phyloP scores from a whole-genome alignment of 2,797 vertebrate genomes.

The Bradypus variegatus region DNA sequence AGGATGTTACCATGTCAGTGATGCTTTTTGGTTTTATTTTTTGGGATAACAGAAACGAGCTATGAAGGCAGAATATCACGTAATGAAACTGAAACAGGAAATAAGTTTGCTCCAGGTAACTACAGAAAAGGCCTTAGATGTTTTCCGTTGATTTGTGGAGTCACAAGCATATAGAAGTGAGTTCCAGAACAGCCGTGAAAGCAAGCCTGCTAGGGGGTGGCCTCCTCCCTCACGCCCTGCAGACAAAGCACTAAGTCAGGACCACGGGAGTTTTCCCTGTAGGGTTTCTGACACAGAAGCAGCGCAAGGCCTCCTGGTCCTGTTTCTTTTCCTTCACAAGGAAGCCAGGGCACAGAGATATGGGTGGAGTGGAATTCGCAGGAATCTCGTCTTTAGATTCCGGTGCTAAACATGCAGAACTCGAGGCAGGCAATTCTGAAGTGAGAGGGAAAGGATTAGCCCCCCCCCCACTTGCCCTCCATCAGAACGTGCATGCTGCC shows the following conservation, averaged over 20 bases:
- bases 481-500: too few relatives aligned
- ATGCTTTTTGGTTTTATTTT: neutral
- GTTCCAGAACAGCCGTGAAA: neutral
- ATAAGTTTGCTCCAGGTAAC: constrained; percentile 67
- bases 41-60: constrained; percentile 81
- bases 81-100: constrained; percentile 81
- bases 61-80: constrained; percentile 81
- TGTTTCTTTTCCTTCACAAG: too few relatives aligned
- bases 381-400: accelerated
- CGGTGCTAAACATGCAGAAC: accelerated
- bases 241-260: too few relatives aligned
- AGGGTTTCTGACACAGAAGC: neutral
- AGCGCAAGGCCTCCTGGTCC: accelerated
- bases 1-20: too few relatives aligned
- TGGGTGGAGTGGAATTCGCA: accelerated
- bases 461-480: too few relatives aligned
- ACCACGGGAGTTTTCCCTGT: accelerated
- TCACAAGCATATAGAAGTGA: neutral
- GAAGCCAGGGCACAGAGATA: accelerated
- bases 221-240: accelerated
- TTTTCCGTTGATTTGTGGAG: neutral
- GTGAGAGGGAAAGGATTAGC: accelerated
- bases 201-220: neutral
- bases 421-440: too few relatives aligned
- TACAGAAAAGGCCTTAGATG: accelerated